Evolutionary conservation across 2,888 invertebrate species (phyloP), one percentile per base, ranked within the genome.

Genomic region (Xanthorhoe designata): DNA sequence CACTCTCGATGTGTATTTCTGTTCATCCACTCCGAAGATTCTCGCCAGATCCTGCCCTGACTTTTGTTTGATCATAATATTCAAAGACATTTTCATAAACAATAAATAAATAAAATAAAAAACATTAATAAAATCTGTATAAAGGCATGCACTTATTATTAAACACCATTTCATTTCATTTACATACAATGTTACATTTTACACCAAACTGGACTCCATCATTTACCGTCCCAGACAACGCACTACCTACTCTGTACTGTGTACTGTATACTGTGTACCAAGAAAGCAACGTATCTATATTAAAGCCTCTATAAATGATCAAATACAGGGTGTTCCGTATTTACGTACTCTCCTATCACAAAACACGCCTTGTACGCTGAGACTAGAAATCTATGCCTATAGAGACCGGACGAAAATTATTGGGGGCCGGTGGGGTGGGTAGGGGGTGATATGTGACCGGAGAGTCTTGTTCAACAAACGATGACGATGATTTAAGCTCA

Each of bases 391-490:
- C 90, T 91, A 89, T 87, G 89, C 89, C 85, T 86, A 81, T 83
- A 86, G 84, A 80, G 86, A 82, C 83, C 85, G 87, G 81, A 84
- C 83, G 87, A 89, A 91, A 91, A 91, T 91, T 89, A 90, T 89
- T 84, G 85, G 82, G 82, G 85, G 85, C 71, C 64, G 67, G 72
- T 58, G 72, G 72, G 61, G 76, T 71, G 76, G 75, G 59, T 18
- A 29, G 68, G 82, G 82, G 87, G 86, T 92, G 92, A 92, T 92
- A 92, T 92, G 92, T 93, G 92, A 92, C 92, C 92, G 89, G 91
- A 88, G 91, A 92, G 91, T 92, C 92, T 92, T 93, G 92, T 92
- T 92, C 92, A 93, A 92, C 92, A 93, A 93, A 93, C 92, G 92
- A 90, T 92, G 92, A 93, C 92, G 92, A 93, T 93, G 92, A 92